Conservation (phyloP, 1,140 invertebrate species). For the Cyphomyrmex costatus region DNA sequence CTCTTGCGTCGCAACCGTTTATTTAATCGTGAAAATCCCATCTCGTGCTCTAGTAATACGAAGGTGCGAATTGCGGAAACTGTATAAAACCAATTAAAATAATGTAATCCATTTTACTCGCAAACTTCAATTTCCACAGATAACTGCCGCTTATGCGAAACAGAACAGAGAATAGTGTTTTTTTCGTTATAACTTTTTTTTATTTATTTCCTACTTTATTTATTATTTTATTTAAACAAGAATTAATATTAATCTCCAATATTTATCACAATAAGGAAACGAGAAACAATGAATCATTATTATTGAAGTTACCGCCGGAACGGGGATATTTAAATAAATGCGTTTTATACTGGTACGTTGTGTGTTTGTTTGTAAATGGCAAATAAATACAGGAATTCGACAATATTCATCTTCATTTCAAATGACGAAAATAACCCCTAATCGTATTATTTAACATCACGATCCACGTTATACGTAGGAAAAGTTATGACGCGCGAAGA, state of each 20-base stretch:
- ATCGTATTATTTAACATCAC: not conserved
- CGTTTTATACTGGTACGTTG: not conserved
- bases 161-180: not conserved
- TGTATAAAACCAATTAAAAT: conserved; percentile 61
- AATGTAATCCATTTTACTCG: conserved; percentile 52
- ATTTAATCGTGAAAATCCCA: conserved; percentile 51
- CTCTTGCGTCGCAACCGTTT: conserved; percentile 41
- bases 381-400: not conserved
- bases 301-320: not conserved
- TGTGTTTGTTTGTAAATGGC: not conserved
- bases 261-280: not conserved
- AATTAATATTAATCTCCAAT: not conserved
- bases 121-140: not conserved
- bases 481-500: not conserved
- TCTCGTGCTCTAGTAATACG: conserved; percentile 29
- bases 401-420: conserved; percentile 13
- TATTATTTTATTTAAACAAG: conserved; percentile 12
- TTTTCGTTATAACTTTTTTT: conserved; percentile 6
- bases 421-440: not conserved
- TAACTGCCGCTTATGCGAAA: conserved; percentile 16
- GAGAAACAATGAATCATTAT: conserved; percentile 5
- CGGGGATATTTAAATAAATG: not conserved
- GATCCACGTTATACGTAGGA: not conserved
- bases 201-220: not conserved
- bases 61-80: conserved; percentile 46